Evolutionary conservation across 2,888 invertebrate genomes (phyloP).

Genomic region (Desoria tigrina): DNA sequence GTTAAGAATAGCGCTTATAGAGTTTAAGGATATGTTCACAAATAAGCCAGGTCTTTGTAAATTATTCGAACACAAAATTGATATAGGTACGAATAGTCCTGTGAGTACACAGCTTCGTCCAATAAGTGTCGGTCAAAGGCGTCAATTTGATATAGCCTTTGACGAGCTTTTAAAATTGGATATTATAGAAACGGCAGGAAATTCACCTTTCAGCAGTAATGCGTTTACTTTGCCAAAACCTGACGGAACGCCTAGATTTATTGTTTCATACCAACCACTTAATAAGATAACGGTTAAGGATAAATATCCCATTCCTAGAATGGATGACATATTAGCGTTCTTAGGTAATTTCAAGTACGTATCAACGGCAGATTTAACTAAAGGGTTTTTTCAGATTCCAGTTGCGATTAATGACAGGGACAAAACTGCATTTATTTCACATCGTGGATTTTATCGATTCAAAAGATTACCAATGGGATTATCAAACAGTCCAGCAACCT

Average conservation of each 20-base stretch:
- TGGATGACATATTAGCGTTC: slow-evolving; percentile 9
- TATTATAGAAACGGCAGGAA: not conserved
- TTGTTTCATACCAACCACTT: not conserved
- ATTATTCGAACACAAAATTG: slow-evolving; percentile 16
- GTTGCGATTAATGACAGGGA: not conserved
- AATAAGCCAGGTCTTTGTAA: slow-evolving; percentile 19
- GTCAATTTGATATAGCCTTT: not conserved
- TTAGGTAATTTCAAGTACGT: slow-evolving; percentile 2
- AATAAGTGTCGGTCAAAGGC: not conserved
- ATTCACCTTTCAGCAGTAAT: not conserved
- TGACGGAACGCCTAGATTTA: not conserved
- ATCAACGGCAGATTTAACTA: not conserved
- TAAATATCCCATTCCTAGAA: slow-evolving; percentile 15
- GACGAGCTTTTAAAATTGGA: slow-evolving; percentile 3
- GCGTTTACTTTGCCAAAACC: slow-evolving; percentile 12
- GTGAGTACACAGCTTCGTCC: not conserved
- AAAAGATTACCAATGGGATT: slow-evolving; percentile 55
- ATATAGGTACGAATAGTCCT: not conserved
- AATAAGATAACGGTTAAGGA: slow-evolving; percentile 3
- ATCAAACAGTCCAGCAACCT: slow-evolving; percentile 55
- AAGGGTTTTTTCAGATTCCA: slow-evolving; percentile 10
- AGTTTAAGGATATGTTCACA: slow-evolving; percentile 15
- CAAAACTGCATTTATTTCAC: slow-evolving; percentile 12
- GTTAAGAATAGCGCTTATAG: not conserved
- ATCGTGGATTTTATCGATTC: slow-evolving; percentile 53